A percentile compares a stretch with the other conserved stretches of the same genome.
Evolutionary conservation across 2,888 invertebrate species (phyloP).

Genomic region (Phengaris alcon): DNA sequence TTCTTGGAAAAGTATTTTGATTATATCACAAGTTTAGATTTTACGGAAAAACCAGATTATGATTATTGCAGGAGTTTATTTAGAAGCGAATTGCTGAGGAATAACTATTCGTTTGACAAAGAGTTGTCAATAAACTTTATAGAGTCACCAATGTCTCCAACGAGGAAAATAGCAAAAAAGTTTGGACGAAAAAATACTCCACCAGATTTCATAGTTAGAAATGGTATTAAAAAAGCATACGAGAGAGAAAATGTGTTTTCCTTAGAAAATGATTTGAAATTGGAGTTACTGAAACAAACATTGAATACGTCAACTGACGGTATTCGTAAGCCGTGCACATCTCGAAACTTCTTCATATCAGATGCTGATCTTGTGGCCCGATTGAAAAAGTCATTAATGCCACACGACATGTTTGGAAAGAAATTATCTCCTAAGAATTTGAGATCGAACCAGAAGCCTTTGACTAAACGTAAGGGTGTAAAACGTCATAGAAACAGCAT

Average conservation of each 20-base stretch:
- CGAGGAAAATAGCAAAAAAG: slow-evolving; percentile 61
- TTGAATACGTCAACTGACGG: slow-evolving; percentile 71
- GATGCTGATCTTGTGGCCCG: slow-evolving; percentile 70
- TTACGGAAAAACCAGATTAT: slow-evolving; percentile 88
- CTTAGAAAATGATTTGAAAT: slow-evolving; percentile 65
- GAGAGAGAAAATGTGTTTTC: slow-evolving; percentile 70
- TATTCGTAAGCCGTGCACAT: slow-evolving; percentile 66
- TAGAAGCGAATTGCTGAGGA: slow-evolving; percentile 80
- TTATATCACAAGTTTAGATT: slow-evolving; percentile 84
- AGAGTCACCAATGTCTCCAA: slow-evolving; percentile 58
- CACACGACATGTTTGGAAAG: slow-evolving; percentile 70
- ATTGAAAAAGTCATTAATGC: slow-evolving; percentile 72
- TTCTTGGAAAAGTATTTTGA: slow-evolving; percentile 85
- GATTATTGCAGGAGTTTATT: slow-evolving; percentile 84
- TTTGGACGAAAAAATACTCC: slow-evolving; percentile 67
- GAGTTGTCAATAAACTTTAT: slow-evolving; percentile 68
- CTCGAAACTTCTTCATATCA: slow-evolving; percentile 72
- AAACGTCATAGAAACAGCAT: slow-evolving; percentile 67
- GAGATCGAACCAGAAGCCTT: slow-evolving; percentile 77
- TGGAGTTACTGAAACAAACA: slow-evolving; percentile 67
- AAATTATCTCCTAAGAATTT: slow-evolving; percentile 82
- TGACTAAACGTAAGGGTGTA: slow-evolving; percentile 68
- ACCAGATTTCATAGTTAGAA: slow-evolving; percentile 60
- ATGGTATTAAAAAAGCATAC: slow-evolving; percentile 64
- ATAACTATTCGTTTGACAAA: slow-evolving; percentile 63